Percentiles rank a stretch among this genome's conserved stretches.
Conservation (phyloP, 2,113 vertebrate genomes). For the Dicrurus megarhynchus region DNA sequence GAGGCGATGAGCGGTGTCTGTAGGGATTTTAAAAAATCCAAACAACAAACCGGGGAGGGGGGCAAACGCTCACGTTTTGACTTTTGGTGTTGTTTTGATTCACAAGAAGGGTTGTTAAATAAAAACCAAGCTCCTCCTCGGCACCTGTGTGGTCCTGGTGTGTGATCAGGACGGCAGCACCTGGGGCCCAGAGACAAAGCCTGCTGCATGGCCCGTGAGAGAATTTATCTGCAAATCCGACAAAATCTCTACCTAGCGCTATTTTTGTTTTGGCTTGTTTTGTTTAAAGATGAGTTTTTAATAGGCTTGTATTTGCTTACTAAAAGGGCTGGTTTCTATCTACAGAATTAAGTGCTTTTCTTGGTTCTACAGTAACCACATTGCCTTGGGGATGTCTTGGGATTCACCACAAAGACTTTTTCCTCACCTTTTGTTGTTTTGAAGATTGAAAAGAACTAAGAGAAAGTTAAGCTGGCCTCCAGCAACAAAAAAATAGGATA, state of each 20-base stretch:
- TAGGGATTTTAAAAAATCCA: neutral
- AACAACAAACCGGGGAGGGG: fast-evolving
- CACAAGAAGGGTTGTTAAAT: neutral
- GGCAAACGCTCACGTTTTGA: neutral
- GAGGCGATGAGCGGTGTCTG: neutral
- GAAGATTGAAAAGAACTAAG: neutral
- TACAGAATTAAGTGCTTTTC: neutral
- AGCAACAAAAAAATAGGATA: neutral
- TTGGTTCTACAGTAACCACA: neutral
- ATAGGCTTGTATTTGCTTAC: neutral
- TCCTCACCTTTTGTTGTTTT: slow-evolving; percentile 12
- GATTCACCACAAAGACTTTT: slow-evolving; percentile 16
- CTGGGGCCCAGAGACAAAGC: neutral
- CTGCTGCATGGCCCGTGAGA: neutral
- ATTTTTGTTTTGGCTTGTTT: neutral
- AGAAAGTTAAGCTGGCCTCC: neutral
- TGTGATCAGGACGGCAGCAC: neutral
- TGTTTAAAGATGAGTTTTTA: neutral
- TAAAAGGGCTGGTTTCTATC: neutral
- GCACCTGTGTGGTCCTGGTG: neutral
- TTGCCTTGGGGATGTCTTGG: neutral
- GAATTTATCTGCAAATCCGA: neutral
- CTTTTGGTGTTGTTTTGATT: neutral
- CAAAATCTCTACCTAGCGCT: neutral
- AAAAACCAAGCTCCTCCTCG: neutral